These are phyloP conservation scores for Diprion similis DNA, from an alignment of 1,140 invertebrate species.

Conservation along the genomic window DNA sequence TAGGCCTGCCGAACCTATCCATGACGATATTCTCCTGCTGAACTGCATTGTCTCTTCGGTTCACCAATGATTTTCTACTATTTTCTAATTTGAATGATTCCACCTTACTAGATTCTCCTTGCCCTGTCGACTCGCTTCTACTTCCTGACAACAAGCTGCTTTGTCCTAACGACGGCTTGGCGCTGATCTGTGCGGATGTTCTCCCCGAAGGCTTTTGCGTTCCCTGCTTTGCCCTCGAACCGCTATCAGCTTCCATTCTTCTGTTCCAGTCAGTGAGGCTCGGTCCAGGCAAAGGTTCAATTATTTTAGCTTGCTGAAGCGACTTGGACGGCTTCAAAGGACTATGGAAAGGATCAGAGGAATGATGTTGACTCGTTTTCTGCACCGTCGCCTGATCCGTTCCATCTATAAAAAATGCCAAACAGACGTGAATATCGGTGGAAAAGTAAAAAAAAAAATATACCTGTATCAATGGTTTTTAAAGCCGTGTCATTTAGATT, in stretches of 20 bases:
- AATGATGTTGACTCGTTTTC: background rate
- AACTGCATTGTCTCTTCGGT: conserved; percentile 28
- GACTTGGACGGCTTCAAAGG: conserved; percentile 18
- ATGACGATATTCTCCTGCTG: conserved; percentile 46
- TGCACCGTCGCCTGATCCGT: background rate
- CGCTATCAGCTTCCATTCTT: conserved; percentile 23
- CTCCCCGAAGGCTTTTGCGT: conserved; percentile 20
- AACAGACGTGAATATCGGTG: too few species aligned
- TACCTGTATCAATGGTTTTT: too few species aligned
- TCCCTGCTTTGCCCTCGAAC: conserved; percentile 2
- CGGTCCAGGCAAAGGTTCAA: conserved; percentile 55
- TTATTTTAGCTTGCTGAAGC: conserved; percentile 44
- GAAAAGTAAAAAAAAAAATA: too few species aligned
- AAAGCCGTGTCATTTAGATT: too few species aligned
- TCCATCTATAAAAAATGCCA: background rate
- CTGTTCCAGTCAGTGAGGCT: conserved; percentile 49
- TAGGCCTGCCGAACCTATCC: conserved; percentile 54
- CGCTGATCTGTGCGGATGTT: conserved; percentile 20
- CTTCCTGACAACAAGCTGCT: conserved; percentile 27
- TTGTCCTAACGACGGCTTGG: conserved; percentile 26
- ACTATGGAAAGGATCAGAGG: conserved; percentile 19
- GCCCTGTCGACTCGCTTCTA: conserved; percentile 22
- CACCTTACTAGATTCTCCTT: conserved; percentile 23
- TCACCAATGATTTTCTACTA: conserved; percentile 33
- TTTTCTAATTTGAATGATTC: conserved; percentile 28